Conservation (phyloP, 2,888 invertebrate species). For the Tinea trinotella region DNA sequence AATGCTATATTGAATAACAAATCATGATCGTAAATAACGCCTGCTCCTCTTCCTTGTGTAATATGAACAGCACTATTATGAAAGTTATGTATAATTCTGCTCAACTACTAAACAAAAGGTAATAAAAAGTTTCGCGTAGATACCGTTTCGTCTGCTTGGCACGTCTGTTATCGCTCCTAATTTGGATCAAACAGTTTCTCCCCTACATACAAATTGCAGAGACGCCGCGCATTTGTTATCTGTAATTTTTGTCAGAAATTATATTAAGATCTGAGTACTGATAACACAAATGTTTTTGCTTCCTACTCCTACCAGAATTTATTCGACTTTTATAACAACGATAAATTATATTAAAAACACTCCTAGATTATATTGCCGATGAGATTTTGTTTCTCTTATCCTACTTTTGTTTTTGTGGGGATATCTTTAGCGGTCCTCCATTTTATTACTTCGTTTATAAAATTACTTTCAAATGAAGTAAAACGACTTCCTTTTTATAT, state of each 20-base stretch:
- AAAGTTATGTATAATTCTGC: conserved; percentile 12
- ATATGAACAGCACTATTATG: conserved; percentile 6
- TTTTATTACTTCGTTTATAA: conserved; percentile 20
- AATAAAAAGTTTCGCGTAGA: conserved; percentile 48
- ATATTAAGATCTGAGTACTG: conserved; percentile 62
- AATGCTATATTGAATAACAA: conserved; percentile 36
- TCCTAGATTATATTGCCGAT: conserved; percentile 43
- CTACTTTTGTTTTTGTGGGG: background rate
- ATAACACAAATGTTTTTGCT: conserved; percentile 61
- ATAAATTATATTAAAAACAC: conserved; percentile 46
- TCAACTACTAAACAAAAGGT: conserved; percentile 32
- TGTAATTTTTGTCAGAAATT: conserved; percentile 63
- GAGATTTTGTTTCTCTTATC: conserved; percentile 32
- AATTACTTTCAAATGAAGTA: conserved; percentile 19
- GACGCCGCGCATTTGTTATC: conserved; percentile 60
- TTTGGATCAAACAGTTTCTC: conserved; percentile 64
- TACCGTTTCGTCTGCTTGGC: conserved; percentile 41
- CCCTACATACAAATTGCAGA: conserved; percentile 54
- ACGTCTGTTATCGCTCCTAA: conserved; percentile 59
- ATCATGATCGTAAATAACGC: conserved; percentile 31
- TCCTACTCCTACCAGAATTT: conserved; percentile 24
- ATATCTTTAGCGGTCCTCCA: conserved; percentile 26
- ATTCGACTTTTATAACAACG: conserved; percentile 35
- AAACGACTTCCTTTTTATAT: conserved; percentile 18
- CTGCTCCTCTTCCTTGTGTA: conserved; percentile 26